These are phyloP conservation scores for Notolabrus celidotus DNA, from an alignment of 2,797 vertebrate species.

Conservation along the genomic window DNA sequence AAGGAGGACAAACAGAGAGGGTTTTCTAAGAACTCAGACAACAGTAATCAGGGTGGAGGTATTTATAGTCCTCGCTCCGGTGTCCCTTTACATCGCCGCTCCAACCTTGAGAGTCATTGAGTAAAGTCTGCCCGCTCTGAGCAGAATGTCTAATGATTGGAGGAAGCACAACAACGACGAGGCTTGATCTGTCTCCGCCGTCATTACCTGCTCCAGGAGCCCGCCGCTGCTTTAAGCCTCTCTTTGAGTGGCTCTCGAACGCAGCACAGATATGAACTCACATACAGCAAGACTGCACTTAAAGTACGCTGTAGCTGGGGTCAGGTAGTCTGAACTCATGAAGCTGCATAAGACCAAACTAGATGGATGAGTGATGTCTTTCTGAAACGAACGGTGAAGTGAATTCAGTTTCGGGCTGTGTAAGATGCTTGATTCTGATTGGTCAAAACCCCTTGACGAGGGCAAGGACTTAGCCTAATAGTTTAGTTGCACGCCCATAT, in stretches of 20 bases:
- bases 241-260: constrained; percentile 26
- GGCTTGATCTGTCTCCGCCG: constrained; percentile 29
- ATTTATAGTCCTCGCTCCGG: constrained; percentile 38
- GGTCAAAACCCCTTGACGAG: no score
- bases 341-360: no score
- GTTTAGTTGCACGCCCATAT: no score
- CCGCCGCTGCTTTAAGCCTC: neutral
- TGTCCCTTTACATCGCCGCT: constrained; percentile 41
- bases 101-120: constrained; percentile 64
- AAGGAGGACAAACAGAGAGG: constrained; percentile 9
- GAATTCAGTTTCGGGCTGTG: no score
- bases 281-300: constrained; percentile 6
- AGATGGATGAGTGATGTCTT: no score
- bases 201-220: constrained; percentile 44
- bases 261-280: constrained; percentile 19
- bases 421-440: no score
- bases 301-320: no score
- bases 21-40: constrained; percentile 21
- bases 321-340: no score
- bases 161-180: constrained; percentile 45
- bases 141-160: constrained; percentile 57
- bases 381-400: no score
- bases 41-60: constrained; percentile 3
- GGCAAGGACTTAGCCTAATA: no score
- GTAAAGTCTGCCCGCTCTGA: constrained; percentile 49